A percentile compares a stretch with the other conserved stretches of the same genome.
Evolutionary conservation across 2,797 vertebrate species (phyloP).

Genomic region (Lagodon rhomboides): DNA sequence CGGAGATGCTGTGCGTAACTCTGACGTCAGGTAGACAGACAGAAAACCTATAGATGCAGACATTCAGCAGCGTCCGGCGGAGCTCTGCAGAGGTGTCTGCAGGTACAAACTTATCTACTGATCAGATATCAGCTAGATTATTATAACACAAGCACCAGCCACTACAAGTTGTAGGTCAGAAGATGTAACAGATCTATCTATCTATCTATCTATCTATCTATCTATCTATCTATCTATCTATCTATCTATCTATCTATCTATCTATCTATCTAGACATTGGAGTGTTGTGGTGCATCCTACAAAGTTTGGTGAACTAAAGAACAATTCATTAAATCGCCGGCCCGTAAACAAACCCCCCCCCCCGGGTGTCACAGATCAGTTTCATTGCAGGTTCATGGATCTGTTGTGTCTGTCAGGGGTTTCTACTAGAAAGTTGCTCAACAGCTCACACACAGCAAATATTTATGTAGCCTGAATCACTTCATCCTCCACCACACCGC

Average conservation of each 20-base stretch:
- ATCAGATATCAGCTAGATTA: not conserved
- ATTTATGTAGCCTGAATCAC: conserved; percentile 1
- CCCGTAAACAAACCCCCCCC: too few species aligned
- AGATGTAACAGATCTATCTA: not conserved
- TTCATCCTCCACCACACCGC: not conserved
- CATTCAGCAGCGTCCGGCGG: conserved; percentile 1
- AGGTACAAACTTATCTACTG: not conserved
- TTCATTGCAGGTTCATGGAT: not conserved
- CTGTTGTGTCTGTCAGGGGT: not conserved
- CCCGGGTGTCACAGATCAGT: not conserved
- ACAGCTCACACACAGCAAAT: not conserved
- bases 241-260: conserved; percentile 11
- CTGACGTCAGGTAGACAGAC: conserved; percentile 53
- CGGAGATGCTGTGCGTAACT: conserved; percentile 43
- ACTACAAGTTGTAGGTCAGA: not conserved
- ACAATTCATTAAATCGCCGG: not conserved
- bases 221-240: conserved; percentile 12
- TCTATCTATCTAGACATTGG: not conserved
- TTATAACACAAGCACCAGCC: not conserved
- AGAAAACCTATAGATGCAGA: conserved; percentile 31
- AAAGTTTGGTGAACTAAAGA: not conserved
- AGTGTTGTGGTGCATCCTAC: not conserved
- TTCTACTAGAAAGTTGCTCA: not conserved
- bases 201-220: not conserved
- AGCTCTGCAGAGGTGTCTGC: conserved; percentile 21